These are phyloP conservation scores for Sebastes reedi DNA, from an alignment of 2,797 vertebrate species.

Conservation along the genomic window DNA sequence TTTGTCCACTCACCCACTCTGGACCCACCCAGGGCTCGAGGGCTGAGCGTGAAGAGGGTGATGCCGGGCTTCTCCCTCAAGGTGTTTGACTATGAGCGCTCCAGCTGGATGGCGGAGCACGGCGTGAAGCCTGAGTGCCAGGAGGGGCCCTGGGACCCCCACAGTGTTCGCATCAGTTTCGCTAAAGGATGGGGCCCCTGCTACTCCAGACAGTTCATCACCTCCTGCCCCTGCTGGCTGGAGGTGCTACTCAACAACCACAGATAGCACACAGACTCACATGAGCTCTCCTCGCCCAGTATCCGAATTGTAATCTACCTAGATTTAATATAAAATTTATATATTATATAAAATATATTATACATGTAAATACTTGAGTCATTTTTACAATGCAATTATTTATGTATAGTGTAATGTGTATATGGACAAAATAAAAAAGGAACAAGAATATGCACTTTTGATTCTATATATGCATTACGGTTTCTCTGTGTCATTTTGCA, in stretches of 20 bases:
- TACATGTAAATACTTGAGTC: conserved; percentile 99
- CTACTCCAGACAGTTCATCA: conserved; percentile 98
- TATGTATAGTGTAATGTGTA: conserved; percentile 99
- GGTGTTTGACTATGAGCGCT: conserved; percentile 94
- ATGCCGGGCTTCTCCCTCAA: conserved; percentile 96
- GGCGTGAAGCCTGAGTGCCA: conserved; percentile 83
- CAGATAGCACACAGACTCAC: conserved; percentile 80
- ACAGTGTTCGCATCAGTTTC: conserved; percentile 97
- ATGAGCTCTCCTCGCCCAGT: conserved; percentile 66
- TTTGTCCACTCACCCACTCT: conserved; percentile 98
- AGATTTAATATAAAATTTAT: conserved; percentile 97
- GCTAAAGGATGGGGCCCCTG: conserved; percentile 98
- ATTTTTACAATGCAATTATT: conserved; percentile 99
- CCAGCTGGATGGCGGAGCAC: conserved; percentile 87
- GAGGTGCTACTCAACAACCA: conserved; percentile 94
- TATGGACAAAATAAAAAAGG: conserved; percentile 89
- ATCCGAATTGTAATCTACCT: conserved; percentile 95
- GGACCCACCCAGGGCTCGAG: conserved; percentile 88
- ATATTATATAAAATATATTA: conserved; percentile 99
- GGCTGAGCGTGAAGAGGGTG: conserved; percentile 91
- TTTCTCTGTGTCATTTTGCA: conserved; percentile 88
- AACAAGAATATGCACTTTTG: conserved; percentile 96
- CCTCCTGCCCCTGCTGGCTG: conserved; percentile 97
- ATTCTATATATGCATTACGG: conserved; percentile 86
- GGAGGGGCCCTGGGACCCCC: conserved; percentile 95